Evolutionary conservation across 2,113 vertebrate genomes (phyloP), one percentile per base, ranked within the genome.

Genomic region (Grammatotria lemairii): DNA sequence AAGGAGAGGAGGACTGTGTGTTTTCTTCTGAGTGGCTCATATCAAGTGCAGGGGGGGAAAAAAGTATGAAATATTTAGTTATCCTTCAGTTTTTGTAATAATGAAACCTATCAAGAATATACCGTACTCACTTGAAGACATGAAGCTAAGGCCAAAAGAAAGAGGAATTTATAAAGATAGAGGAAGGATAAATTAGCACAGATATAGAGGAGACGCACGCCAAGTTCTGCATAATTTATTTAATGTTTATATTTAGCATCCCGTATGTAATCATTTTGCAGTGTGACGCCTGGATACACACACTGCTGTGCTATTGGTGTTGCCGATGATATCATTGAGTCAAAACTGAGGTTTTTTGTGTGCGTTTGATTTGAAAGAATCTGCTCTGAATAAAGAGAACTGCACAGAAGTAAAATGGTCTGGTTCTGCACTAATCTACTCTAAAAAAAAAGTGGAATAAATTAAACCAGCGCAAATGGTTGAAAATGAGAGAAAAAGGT

Each of bases 401-500:
- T 78, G 10, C 42, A 51, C 26, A 78, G 10, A 51, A 51, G 45
- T 49, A 78, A 78, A 78, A 78, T 2, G 26, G 26, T 78, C 26
- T 78, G 42, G 26, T 78, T 49, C 70, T 78, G 42, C 70, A 51
- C 45, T 33, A 51, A 78, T 78, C 45, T 78, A 78, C 17, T 78
- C 26, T 51, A 13, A 51, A 63, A 70, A 47, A 38, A 49, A 78
- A 73, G 73, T n/a, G 10, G 45, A 78, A 78, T 80, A 81, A 83
- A 89, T 88, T 23, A 82, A 84, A 42, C 49, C 13, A 81, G 81
- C 2, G 28, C 83, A 73, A 87, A 75, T 84, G 87, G 87, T 83
- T 80, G 28, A 53, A 82, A 89, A 84, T 60, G 57, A 90, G 84
- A 35, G 85, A 55, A 84, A 88, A 42, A 84, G 80, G 84, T 84